A percentile compares a stretch with the other conserved stretches of the same genome.
Conservation (phyloP, 1,140 invertebrate genomes). For the Parapsyche elsis region DNA sequence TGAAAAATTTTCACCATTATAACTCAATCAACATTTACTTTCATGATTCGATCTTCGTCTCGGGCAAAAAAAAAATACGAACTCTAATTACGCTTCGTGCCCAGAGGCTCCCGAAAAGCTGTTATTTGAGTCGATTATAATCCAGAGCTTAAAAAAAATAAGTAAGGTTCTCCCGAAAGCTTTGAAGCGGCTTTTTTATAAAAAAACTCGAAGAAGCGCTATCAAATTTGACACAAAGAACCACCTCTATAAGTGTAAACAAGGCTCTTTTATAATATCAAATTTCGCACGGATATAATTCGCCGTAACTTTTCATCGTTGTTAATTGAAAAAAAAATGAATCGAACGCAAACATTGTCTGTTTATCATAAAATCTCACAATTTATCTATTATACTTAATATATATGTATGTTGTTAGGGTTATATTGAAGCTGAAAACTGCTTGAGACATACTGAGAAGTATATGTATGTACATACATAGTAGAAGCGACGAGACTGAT, state of each 20-base stretch:
- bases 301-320: not conserved
- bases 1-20: constrained; percentile 17
- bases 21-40: constrained; percentile 24
- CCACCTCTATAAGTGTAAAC: constrained; percentile 2
- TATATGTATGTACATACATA: too few relatives aligned
- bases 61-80: constrained; percentile 12
- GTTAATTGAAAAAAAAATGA: not conserved
- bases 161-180: not conserved
- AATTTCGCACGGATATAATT: not conserved
- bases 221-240: not conserved
- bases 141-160: constrained; percentile 1
- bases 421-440: too few relatives aligned
- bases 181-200: constrained; percentile 3
- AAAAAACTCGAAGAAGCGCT: not conserved
- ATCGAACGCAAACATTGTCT: too few relatives aligned
- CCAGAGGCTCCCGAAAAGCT: constrained; percentile 10
- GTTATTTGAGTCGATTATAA: constrained; percentile 23
- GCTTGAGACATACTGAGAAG: too few relatives aligned
- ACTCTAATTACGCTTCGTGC: constrained; percentile 12
- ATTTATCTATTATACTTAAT: not conserved
- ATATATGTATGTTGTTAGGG: not conserved
- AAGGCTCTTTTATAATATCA: constrained; percentile 9
- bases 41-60: constrained; percentile 20
- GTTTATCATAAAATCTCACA: too few relatives aligned
- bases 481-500: not conserved